Conservation (phyloP, 2,888 invertebrate genomes). For the Stenchaetothrips biformis region DNA sequence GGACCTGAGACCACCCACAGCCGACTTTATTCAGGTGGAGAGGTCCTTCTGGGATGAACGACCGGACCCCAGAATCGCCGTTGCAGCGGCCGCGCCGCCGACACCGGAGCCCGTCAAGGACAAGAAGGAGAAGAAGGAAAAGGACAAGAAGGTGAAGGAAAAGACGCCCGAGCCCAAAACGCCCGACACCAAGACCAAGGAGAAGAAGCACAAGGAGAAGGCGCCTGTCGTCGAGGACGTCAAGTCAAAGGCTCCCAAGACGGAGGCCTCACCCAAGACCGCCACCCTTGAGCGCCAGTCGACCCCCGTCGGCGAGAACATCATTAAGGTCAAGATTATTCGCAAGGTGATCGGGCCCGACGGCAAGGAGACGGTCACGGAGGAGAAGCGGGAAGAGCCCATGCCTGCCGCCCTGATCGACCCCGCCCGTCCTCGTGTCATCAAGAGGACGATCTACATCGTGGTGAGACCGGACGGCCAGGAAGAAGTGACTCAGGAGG, state of each 20-base stretch:
- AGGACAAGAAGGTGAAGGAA: background rate
- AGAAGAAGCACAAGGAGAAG: background rate
- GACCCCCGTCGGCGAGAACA: background rate
- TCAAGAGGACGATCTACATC: constrained; percentile 9
- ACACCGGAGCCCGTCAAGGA: background rate
- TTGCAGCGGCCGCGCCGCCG: background rate
- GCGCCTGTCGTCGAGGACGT: background rate
- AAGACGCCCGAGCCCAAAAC: background rate
- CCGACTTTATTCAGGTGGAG: background rate
- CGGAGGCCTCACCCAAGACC: constrained; percentile 10
- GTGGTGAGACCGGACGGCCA: constrained; percentile 3
- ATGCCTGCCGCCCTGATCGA: constrained; percentile 4
- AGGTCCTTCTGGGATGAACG: background rate
- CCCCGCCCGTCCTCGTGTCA: background rate
- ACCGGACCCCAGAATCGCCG: background rate
- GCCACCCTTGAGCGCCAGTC: background rate
- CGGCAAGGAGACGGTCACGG: constrained; percentile 15
- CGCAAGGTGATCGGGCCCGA: constrained; percentile 15
- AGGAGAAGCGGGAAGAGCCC: constrained; percentile 13
- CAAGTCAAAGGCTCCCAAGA: background rate
- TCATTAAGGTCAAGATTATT: background rate
- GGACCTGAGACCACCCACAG: background rate
- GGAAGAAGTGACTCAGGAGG: constrained; percentile 13
- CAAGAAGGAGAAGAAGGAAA: background rate
- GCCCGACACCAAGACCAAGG: background rate